Percentiles rank a stretch among this genome's conserved stretches.
Evolutionary conservation across 2,888 invertebrate species (phyloP).

Genomic region (Hedychridium roseum): DNA sequence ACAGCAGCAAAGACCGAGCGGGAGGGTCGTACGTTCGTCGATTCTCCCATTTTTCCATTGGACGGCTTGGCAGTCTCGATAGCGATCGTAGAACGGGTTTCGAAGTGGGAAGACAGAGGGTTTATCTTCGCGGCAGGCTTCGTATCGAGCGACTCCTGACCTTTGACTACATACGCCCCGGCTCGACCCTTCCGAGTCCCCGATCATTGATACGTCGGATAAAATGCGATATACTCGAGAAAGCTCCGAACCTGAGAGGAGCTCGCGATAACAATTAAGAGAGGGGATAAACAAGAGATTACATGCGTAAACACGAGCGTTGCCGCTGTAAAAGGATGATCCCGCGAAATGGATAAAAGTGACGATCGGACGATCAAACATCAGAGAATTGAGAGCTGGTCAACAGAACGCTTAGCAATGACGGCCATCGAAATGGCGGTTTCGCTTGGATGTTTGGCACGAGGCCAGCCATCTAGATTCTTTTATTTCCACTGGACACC

Average conservation of each 20-base stretch:
- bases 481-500: conserved; percentile 15
- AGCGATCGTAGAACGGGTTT: conserved; percentile 26
- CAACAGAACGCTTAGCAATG: conserved; percentile 14
- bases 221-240: neutral
- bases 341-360: no score
- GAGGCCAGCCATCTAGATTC: conserved; percentile 33
- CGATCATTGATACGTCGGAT: conserved; percentile 4
- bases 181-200: conserved; percentile 21
- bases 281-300: no score
- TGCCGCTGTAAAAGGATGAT: neutral
- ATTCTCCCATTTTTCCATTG: neutral
- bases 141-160: conserved; percentile 32
- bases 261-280: no score
- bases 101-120: conserved; percentile 17
- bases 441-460: conserved; percentile 37
- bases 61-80: conserved; percentile 24
- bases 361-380: no score
- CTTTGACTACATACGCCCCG: conserved; percentile 16
- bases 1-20: neutral
- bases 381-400: neutral
- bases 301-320: no score
- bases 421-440: conserved; percentile 28
- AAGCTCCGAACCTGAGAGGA: no score
- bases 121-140: conserved; percentile 17
- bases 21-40: neutral